A percentile compares a stretch with the other conserved stretches of the same genome.
phyloP scores from a whole-genome alignment of 1,140 invertebrate genomes.

The Sweltsa coloradensis region DNA sequence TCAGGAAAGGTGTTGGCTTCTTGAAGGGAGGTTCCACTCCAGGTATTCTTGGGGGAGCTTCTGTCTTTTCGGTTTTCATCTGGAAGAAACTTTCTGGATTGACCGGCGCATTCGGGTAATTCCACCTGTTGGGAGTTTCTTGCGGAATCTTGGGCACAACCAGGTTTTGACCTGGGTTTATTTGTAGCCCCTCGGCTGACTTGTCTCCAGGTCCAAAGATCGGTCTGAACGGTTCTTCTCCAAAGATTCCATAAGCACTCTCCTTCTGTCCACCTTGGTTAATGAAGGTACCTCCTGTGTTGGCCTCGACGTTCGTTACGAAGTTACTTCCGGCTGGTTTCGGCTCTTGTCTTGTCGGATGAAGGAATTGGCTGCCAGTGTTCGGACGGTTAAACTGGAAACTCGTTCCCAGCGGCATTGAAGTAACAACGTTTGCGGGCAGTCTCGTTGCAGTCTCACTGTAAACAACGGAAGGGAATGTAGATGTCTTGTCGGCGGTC shows the following conservation, averaged over 20 bases:
- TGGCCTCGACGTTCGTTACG: no score
- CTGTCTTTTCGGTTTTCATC: not conserved
- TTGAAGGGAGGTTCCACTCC: slow-evolving; percentile 2
- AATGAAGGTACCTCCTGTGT: no score
- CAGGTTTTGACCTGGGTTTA: not conserved
- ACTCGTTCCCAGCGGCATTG: slow-evolving; percentile 14
- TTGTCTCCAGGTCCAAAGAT: slow-evolving; percentile 17
- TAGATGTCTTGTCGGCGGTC: no score
- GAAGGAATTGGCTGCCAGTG: no score
- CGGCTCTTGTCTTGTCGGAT: no score
- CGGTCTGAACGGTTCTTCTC: slow-evolving; percentile 25
- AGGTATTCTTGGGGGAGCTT: not conserved
- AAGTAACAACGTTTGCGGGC: slow-evolving; percentile 16
- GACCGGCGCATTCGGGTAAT: slow-evolving; percentile 2
- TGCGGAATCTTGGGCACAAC: slow-evolving; percentile 1
- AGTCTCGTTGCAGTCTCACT: slow-evolving; percentile 15
- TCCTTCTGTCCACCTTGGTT: slow-evolving; percentile 31
- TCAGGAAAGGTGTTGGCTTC: not conserved
- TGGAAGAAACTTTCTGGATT: slow-evolving; percentile 1
- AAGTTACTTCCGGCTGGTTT: no score
- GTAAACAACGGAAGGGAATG: no score
- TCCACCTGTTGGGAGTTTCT: not conserved
- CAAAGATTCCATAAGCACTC: slow-evolving; percentile 28
- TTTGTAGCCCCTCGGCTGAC: not conserved
- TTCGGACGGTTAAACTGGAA: slow-evolving; percentile 18